Evolutionary conservation across 2,888 invertebrate species (phyloP).

Genomic region (Magallana nippona): DNA sequence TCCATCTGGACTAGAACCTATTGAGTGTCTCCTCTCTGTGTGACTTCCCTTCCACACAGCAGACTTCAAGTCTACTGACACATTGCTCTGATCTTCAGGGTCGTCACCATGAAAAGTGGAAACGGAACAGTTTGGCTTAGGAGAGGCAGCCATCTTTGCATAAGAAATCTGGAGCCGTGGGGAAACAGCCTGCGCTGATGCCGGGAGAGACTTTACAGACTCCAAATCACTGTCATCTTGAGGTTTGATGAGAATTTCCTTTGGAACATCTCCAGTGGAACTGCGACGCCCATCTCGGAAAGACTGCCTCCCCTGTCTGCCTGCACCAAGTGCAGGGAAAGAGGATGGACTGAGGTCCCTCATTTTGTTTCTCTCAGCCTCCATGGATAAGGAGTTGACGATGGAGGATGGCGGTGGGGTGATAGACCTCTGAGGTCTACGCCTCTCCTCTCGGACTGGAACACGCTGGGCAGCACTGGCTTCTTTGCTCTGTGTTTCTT

Average conservation of each 20-base stretch:
- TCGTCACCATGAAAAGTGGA: slow-evolving; percentile 49
- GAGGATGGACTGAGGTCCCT: slow-evolving; percentile 75
- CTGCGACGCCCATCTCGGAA: slow-evolving; percentile 66
- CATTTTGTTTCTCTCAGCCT: slow-evolving; percentile 48
- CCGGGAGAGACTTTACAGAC: slow-evolving; percentile 75
- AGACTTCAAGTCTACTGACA: slow-evolving; percentile 56
- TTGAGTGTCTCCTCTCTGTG: slow-evolving; percentile 73
- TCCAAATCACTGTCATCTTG: slow-evolving; percentile 75
- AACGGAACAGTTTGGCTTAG: slow-evolving; percentile 55
- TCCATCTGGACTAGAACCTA: slow-evolving; percentile 73
- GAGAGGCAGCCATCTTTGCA: slow-evolving; percentile 73
- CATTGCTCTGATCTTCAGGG: slow-evolving; percentile 42
- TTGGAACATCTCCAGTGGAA: slow-evolving; percentile 71
- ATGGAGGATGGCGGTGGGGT: slow-evolving; percentile 50
- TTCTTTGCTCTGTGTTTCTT: slow-evolving; percentile 50
- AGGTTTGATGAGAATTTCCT: slow-evolving; percentile 58
- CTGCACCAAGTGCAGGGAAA: slow-evolving; percentile 69
- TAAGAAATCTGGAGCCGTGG: slow-evolving; percentile 70
- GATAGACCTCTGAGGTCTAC: slow-evolving; percentile 48
- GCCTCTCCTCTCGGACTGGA: slow-evolving; percentile 54
- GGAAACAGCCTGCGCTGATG: slow-evolving; percentile 61
- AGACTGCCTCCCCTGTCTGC: slow-evolving; percentile 55
- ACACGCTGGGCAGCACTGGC: slow-evolving; percentile 46
- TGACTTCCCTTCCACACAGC: slow-evolving; percentile 73
- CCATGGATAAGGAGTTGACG: slow-evolving; percentile 44